Evolutionary conservation across 2,797 vertebrate genomes (phyloP).

Genomic region (Acestrorhynchus altus): DNA sequence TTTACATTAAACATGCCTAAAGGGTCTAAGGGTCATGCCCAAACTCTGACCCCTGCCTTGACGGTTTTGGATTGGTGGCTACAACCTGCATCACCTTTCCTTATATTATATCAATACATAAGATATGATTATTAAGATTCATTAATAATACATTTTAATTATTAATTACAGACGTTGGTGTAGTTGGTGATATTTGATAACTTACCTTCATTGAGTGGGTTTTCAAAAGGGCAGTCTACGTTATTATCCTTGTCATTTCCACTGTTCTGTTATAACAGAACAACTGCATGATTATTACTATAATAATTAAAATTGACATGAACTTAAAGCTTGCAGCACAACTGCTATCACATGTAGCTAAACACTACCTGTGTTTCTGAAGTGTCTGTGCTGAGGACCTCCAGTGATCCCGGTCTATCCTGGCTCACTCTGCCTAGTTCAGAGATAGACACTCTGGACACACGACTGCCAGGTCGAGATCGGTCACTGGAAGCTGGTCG

Average conservation of each 20-base stretch:
- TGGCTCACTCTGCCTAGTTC: constrained; percentile 46
- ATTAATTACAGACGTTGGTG: too few relatives aligned
- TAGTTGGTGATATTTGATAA: too few relatives aligned
- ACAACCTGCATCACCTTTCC: too few relatives aligned
- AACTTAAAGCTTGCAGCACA: neutral
- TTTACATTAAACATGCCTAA: too few relatives aligned
- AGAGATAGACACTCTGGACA: constrained; percentile 66
- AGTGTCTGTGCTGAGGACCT: constrained; percentile 78
- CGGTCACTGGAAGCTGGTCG: constrained; percentile 76
- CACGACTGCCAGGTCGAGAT: constrained; percentile 65
- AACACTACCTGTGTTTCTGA: constrained; percentile 74
- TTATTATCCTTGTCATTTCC: constrained; percentile 8
- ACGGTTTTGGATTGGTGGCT: too few relatives aligned
- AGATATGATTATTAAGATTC: too few relatives aligned
- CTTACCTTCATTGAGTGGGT: constrained; percentile 47
- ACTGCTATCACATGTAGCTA: neutral
- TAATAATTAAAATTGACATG: neutral
- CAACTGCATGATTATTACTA: too few relatives aligned
- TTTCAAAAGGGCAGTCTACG: constrained; percentile 5
- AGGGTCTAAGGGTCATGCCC: too few relatives aligned
- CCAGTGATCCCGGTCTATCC: constrained; percentile 63
- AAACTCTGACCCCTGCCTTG: too few relatives aligned
- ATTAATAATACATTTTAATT: too few relatives aligned
- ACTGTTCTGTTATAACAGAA: neutral
- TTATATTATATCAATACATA: too few relatives aligned